phyloP scores from a whole-genome alignment of 2,113 vertebrate genomes.

The Dascyllus trimaculatus region DNA sequence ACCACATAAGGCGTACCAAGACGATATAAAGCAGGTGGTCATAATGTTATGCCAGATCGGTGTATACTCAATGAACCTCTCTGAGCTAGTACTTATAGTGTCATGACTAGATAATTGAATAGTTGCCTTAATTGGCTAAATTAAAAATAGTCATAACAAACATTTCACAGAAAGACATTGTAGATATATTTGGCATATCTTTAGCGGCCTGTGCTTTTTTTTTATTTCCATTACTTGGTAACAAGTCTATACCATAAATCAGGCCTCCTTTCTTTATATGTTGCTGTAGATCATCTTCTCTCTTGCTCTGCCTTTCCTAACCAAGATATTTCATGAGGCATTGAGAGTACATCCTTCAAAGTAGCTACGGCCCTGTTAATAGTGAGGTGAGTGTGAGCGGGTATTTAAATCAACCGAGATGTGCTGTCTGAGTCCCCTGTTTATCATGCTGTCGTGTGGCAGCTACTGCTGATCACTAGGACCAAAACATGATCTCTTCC shows the following conservation, averaged over 20 bases:
- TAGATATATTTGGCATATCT: neutral
- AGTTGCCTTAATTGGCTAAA: no score
- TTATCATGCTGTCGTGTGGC: slow-evolving; percentile 70
- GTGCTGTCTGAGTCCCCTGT: slow-evolving; percentile 50
- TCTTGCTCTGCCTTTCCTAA: slow-evolving; percentile 12
- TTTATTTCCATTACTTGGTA: slow-evolving; percentile 11
- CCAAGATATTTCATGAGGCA: slow-evolving; percentile 44
- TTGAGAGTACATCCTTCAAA: slow-evolving; percentile 58
- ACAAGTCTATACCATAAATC: slow-evolving; percentile 5
- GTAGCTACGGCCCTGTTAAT: slow-evolving; percentile 48
- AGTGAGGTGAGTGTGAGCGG: slow-evolving; percentile 42
- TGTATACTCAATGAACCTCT: no score
- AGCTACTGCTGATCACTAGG: slow-evolving; percentile 66
- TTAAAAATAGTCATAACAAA: neutral
- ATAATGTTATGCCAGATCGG: no score
- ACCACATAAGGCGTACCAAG: no score
- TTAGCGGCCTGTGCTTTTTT: neutral
- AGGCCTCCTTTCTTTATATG: slow-evolving; percentile 3
- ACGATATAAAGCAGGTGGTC: no score
- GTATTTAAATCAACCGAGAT: slow-evolving; percentile 72
- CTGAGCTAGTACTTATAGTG: neutral
- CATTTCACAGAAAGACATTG: neutral
- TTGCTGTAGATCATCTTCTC: slow-evolving; percentile 1
- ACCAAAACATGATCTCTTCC: slow-evolving; percentile 76
- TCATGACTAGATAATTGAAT: neutral